Conservation (phyloP, 2,113 vertebrate species). For the Canis aureus region DNA sequence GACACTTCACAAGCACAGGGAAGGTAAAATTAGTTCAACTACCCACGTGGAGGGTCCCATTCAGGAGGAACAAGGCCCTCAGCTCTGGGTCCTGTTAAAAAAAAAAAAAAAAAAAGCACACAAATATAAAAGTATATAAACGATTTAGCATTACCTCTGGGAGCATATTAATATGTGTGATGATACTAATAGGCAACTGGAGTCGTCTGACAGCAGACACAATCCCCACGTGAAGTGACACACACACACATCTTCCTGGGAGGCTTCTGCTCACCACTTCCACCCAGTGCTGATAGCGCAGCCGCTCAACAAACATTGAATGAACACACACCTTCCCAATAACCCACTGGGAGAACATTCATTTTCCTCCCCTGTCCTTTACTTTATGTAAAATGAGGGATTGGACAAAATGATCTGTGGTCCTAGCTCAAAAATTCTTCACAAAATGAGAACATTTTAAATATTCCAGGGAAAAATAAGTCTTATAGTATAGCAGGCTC, state of each 20-base stretch:
- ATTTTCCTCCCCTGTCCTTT: neutral
- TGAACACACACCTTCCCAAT: neutral
- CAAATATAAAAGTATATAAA: neutral
- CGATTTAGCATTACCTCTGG: neutral
- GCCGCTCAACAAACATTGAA: neutral
- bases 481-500: neutral
- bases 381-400: neutral
- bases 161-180: neutral
- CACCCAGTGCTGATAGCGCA: neutral
- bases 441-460: neutral
- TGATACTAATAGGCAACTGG: neutral
- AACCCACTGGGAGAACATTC: neutral
- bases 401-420: neutral
- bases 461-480: neutral
- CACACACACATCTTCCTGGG: too few relatives aligned
- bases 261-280: neutral
- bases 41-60: slow-evolving; percentile 54
- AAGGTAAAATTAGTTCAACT: slow-evolving; percentile 25
- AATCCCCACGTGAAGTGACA: neutral
- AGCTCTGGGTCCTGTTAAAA: slow-evolving; percentile 46
- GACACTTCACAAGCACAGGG: neutral
- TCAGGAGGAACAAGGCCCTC: slow-evolving; percentile 65
- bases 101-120: neutral
- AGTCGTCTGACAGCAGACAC: neutral
- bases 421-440: neutral